phyloP scores from a whole-genome alignment of 2,113 vertebrate species.

The Geococcyx californianus region DNA sequence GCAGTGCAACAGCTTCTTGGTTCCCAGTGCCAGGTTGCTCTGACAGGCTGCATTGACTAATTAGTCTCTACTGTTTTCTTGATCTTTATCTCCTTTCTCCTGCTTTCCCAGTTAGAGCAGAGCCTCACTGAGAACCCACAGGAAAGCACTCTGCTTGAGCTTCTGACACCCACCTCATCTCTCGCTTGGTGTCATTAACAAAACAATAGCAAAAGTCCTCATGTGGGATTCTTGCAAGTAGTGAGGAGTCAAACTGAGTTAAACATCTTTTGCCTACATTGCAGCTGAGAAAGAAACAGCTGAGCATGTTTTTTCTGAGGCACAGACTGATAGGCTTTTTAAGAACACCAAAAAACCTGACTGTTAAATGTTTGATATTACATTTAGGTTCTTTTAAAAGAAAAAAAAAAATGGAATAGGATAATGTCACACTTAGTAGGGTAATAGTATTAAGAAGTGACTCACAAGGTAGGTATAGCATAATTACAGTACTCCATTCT shows the following conservation, averaged over 20 bases:
- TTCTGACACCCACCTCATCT: not conserved
- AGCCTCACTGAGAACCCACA: not conserved
- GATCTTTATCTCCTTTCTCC: not conserved
- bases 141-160: not conserved
- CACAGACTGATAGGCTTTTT: not conserved
- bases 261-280: not conserved
- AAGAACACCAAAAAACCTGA: not conserved
- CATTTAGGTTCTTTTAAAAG: not conserved
- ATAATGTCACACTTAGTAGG: not conserved
- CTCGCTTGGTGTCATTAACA: fast-evolving
- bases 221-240: not conserved
- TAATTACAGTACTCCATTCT: not conserved
- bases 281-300: not conserved
- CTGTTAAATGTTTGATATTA: not conserved
- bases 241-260: not conserved
- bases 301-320: not conserved
- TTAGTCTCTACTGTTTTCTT: constrained; percentile 13
- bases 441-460: not conserved
- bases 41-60: not conserved
- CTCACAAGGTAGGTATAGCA: not conserved
- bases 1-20: not conserved
- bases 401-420: not conserved
- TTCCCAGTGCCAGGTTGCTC: not conserved
- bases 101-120: not conserved
- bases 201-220: not conserved